Base-by-base conservation (phyloP, 1,140 invertebrate species). In the Eupristina koningsbergeri region DNA sequence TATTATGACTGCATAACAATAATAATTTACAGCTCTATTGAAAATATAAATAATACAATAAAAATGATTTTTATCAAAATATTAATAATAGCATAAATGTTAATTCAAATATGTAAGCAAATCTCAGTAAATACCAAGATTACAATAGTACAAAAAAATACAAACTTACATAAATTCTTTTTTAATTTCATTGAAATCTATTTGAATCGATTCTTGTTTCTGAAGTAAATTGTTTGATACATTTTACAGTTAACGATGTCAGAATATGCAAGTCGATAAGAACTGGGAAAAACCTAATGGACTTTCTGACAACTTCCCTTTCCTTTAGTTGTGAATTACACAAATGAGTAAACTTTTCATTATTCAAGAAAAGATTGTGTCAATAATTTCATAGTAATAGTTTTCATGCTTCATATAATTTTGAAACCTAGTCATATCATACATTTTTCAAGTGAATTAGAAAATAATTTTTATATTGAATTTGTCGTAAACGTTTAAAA, bases 1-100 rank as follows among this genome's bases (percentile, higher is more conserved):
- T 22, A 58, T 22, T 47, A 58, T 71, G 71, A 64, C 79, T 53
- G 45, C 69, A 58, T 80, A 80, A 47, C 71, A 80, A 77, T 77
- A 77, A 61, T 58, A 77, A 50, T 77, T 77, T 36, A 50, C 75
- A 22, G 47, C 45, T 61, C 31, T 71, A 41, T 71, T 80, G 7
- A 71, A 80, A 26, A 41, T 19, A 29, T 50, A 53, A n/a, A n/a
- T n/a, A n/a, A n/a, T n/a, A n/a, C n/a, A 80, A 80, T 36, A n/a
- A 3, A 71, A 71, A 58, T 29, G 31, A 80, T 50, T 5, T 22
- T 80, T 31, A 31, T 31, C 63, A 31, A 75, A 75, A 7, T 19
- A 45, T 15, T 45, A 1, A 47, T 2, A 41, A 73, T 7, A 41
- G 7, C 39, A 71, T 13, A 36, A 36, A 17, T 67, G 19, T 67